Evolutionary conservation across 2,888 invertebrate genomes (phyloP), one percentile per base, ranked within the genome.

Genomic region (Neelides folsomi): DNA sequence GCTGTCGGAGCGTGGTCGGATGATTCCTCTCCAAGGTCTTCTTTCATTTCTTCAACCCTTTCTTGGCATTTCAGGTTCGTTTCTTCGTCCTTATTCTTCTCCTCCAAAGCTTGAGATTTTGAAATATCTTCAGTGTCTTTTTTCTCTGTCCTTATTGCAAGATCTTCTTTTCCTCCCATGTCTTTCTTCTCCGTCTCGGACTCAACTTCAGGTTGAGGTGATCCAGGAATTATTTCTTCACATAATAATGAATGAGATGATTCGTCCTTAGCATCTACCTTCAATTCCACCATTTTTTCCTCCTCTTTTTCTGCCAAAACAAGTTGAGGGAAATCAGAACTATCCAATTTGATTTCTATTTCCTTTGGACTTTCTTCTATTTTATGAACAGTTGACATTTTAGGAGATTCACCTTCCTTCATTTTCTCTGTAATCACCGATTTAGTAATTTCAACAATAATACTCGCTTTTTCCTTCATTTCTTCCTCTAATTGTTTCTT

Each of bases 181-280:
- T 20, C 59, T 12, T 46, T 16, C 13, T 34, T 46, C 16, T 46
- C 37, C 37, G 35, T 35, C 20, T 48, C 40, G 10, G 38, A 42
- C 16, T 55, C 57, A 13, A 51, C 53, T n/a, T 52, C 58, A 6
- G 53, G 52, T 1, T 60, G 51, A 4, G 89, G 89, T 68, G 87
- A 88, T 18, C 88, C 85, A 1, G 89, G 90, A 67, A 90, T 88
- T 20, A 86, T 88, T 72, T 90, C 90, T 68, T 87, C 86, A 69
- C 90, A 90, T 10, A 88, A 72, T 60, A 87, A 72, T 50, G 85
- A 84, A 60, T 58, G 56, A 47, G 59, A 54, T 36, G 62, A 54
- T 49, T 59, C 56, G 44, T 64, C 56, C 35, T 54, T 54, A 52
- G 55, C 52, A 13, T 27, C 45, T n/a, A 45, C 45, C 9, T 43